Base-by-base conservation (phyloP, 2,113 vertebrate genomes). In the Sciurus niger region DNA sequence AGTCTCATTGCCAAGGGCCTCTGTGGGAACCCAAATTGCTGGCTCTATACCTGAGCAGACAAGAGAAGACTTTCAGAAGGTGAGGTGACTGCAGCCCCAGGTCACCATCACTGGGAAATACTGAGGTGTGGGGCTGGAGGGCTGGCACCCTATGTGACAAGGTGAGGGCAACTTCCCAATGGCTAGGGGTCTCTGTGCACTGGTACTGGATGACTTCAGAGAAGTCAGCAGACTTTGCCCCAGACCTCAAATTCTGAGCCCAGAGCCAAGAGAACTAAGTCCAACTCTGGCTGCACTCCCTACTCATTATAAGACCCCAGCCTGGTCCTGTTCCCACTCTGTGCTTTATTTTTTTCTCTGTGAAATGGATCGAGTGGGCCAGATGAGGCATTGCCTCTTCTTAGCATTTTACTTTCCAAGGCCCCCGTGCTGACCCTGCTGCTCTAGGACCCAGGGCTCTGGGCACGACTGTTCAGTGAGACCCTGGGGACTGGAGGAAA, bases 11-110 rank as follows among this genome's bases (percentile, higher is more conserved):
- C 73, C 93, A 65, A 51, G 28, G 16, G 60, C 9, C 37, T 96
- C 90, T 2, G 10, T 37, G 80, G 95, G 96, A 53, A 97, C 95
- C 65, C 87, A 94, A 68, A 97, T 97, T 84, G 98, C 95, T 65
- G 98, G 97, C 93, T 99, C 99, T 98, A 99, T 99, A 96, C 99
- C 99, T 99, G 98, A 98, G 95, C 30, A 97, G 40, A 97, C 17
- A 97, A 97, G 97, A 96, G 89, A 79, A 73, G 84, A 70, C 1
- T 83, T 14, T 78, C 55, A 86, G 90, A 22, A 12, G 43, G 24
- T 4, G 18, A 25, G 48, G 40, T 0, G 14, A 30, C 78, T 48
- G 6, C 14, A 0, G 4, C 28, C 20, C 34, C 3, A 24, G 18
- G 63, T 3, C 17, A 4, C 51, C 78, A 32, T 79, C 13, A 0